Conservation (phyloP, 1,140 invertebrate genomes). For the Steinernema feltiae region DNA sequence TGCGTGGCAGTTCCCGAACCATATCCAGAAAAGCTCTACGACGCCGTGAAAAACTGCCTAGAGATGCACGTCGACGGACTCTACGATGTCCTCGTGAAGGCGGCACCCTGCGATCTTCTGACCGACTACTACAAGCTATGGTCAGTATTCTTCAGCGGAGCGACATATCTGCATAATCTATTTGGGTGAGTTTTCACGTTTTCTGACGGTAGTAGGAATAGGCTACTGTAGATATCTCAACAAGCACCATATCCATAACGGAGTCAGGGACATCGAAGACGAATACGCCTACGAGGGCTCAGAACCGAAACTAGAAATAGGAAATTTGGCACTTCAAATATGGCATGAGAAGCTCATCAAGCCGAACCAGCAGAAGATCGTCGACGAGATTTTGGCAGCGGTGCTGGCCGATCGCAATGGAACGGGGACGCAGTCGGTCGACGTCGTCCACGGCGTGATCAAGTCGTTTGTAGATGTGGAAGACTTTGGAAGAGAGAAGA, state of each 20-base stretch:
- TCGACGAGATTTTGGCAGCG: constrained; percentile 24
- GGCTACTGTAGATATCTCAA: constrained; percentile 43
- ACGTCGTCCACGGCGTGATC: constrained; percentile 41
- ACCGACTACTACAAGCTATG: constrained; percentile 45
- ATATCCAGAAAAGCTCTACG: constrained; percentile 38
- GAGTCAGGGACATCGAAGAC: constrained; percentile 17
- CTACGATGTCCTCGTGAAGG: constrained; percentile 18
- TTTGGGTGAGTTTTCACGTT: constrained; percentile 38
- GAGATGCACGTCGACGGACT: constrained; percentile 20
- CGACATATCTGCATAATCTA: constrained; percentile 41
- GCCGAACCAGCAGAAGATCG: constrained; percentile 33
- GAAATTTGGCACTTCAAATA: constrained; percentile 47
- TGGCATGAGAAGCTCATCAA: constrained; percentile 42
- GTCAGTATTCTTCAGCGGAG: constrained; percentile 38
- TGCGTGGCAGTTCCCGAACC: constrained; percentile 50
- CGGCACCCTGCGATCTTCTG: constrained; percentile 28
- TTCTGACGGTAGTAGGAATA: constrained; percentile 20
- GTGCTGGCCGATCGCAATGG: constrained; percentile 36
- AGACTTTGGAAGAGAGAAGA: constrained; percentile 22
- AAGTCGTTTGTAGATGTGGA: constrained; percentile 45
- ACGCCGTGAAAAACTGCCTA: constrained; percentile 17
- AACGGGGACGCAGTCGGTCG: constrained; percentile 11
- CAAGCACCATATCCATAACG: constrained; percentile 43
- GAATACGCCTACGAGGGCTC: constrained; percentile 21
- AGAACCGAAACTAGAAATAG: constrained; percentile 35